phyloP scores from a whole-genome alignment of 2,113 vertebrate species.

The Salvelinus namaycush region DNA sequence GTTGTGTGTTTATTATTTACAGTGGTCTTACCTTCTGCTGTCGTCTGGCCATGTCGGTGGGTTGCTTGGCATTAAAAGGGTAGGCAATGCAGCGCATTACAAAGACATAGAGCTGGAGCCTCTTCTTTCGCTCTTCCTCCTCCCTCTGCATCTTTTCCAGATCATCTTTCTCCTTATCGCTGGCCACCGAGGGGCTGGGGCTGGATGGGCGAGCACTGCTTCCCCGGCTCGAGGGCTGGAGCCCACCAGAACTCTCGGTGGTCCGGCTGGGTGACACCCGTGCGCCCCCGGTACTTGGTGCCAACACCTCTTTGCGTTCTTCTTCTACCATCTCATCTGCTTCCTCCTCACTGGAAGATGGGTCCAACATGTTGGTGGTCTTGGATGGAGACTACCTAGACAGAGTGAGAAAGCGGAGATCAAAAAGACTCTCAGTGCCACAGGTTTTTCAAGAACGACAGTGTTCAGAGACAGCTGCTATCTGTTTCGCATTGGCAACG shows the following conservation, averaged over 20 bases:
- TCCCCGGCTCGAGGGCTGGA: conserved; percentile 65
- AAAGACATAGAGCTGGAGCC: conserved; percentile 96
- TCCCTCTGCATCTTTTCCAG: conserved; percentile 92
- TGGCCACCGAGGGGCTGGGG: conserved; percentile 85
- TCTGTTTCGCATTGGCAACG: conserved; percentile 6
- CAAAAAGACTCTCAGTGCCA: conserved; percentile 1
- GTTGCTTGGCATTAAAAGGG: conserved; percentile 98
- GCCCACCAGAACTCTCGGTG: conserved; percentile 73
- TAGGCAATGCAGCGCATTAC: conserved; percentile 97
- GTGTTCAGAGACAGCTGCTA: neutral
- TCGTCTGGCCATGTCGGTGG: conserved; percentile 95
- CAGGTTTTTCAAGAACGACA: neutral
- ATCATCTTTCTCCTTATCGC: conserved; percentile 96
- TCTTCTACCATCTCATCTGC: conserved; percentile 87
- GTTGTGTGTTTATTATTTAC: neutral
- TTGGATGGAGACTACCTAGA: conserved; percentile 11
- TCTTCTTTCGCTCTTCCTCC: conserved; percentile 93
- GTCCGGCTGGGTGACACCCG: conserved; percentile 81
- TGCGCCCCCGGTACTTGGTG: conserved; percentile 76
- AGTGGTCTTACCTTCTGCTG: conserved; percentile 90
- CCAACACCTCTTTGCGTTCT: conserved; percentile 81
- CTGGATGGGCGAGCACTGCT: conserved; percentile 76
- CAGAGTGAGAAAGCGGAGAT: conserved; percentile 12
- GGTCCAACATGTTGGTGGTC: conserved; percentile 82
- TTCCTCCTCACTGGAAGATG: conserved; percentile 94